These are phyloP conservation scores for Sphenopsis melanotis DNA, from an alignment of 2,797 vertebrate genomes.

Conservation along the genomic window DNA sequence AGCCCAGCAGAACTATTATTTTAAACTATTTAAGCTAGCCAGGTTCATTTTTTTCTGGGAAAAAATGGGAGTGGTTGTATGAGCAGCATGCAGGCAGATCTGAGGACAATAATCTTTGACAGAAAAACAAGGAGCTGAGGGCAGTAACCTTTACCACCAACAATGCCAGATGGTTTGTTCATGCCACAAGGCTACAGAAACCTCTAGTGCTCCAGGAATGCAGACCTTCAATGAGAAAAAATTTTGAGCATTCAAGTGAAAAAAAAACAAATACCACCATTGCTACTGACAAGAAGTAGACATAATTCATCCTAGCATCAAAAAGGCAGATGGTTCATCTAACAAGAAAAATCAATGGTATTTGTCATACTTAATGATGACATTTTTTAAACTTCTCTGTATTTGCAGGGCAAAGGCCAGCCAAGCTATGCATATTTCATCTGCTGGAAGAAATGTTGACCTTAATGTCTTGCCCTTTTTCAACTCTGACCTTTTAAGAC, in stretches of 20 bases:
- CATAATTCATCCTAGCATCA: constrained; percentile 32
- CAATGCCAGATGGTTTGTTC: neutral
- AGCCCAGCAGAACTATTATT: neutral
- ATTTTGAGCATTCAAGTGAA: neutral
- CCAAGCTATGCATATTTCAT: constrained; percentile 47
- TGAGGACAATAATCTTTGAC: neutral
- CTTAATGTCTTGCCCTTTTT: constrained; percentile 32
- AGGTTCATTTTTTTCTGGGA: neutral
- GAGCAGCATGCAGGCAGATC: neutral
- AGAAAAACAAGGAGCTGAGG: neutral
- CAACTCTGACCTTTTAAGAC: constrained; percentile 46
- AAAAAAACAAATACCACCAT: neutral
- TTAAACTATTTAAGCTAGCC: neutral
- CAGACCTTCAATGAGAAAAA: neutral
- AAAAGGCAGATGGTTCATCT: constrained; percentile 30
- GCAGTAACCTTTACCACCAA: constrained; percentile 38
- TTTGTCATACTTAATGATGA: constrained; percentile 56
- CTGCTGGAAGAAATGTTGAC: constrained; percentile 13
- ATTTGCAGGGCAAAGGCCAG: constrained; percentile 52
- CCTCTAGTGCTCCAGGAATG: neutral
- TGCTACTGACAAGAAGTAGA: neutral
- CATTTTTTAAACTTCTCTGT: constrained; percentile 50
- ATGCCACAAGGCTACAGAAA: constrained; percentile 8
- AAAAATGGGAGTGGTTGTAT: neutral
- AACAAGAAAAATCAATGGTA: constrained; percentile 41